Percentiles rank a stretch among this genome's conserved stretches.
These are phyloP conservation scores for Chloebia gouldiae DNA, from an alignment of 2,113 vertebrate species.

Conservation along the genomic window DNA sequence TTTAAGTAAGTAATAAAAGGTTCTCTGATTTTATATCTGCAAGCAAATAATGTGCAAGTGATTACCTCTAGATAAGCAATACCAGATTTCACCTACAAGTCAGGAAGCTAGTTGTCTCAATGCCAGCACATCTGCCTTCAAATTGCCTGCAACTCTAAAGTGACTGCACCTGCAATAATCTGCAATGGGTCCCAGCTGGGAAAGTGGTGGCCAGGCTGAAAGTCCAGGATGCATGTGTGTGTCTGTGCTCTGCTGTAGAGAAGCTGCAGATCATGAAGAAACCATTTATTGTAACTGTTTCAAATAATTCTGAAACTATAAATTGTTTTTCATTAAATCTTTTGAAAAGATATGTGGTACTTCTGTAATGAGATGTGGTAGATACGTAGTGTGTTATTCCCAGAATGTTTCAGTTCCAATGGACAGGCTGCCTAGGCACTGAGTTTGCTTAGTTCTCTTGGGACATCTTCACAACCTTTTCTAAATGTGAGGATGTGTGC, in stretches of 20 bases:
- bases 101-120: not conserved
- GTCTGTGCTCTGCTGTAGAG: not conserved
- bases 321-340: not conserved
- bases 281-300: not conserved
- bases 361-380: not conserved
- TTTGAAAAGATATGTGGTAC: not conserved
- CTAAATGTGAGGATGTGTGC: not conserved
- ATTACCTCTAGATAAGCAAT: not conserved
- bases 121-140: constrained; percentile 33
- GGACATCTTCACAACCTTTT: not conserved
- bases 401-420: not conserved
- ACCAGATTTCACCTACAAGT: constrained; percentile 12
- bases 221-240: not conserved
- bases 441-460: not conserved
- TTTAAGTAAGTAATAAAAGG: not conserved
- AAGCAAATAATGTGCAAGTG: not conserved
- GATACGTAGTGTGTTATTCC: not conserved
- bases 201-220: not conserved
- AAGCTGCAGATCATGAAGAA: not conserved
- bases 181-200: not conserved
- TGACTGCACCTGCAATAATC: constrained; percentile 14
- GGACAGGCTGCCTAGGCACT: not conserved
- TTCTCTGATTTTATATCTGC: not conserved
- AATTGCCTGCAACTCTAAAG: not conserved
- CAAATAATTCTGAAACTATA: not conserved